Base-by-base conservation (phyloP, 1,140 invertebrate species). In the Euwallacea similis region DNA sequence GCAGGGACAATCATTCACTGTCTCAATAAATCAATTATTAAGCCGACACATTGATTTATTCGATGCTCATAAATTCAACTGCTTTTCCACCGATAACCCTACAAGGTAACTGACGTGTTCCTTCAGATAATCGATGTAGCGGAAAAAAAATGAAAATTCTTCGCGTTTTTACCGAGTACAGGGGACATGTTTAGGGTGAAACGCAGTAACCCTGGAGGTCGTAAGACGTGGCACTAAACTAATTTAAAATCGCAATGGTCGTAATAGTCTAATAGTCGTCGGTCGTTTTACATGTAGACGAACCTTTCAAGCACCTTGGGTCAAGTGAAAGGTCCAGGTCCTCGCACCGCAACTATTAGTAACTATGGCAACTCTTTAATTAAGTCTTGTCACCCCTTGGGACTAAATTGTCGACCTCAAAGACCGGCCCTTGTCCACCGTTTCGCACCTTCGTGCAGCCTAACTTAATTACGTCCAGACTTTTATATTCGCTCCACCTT, bases 301-400 rank as follows among this genome's bases (percentile, higher is more conserved):
- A 42, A 69, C 44, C 66, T 69, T 16, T 41, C n/a, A 69, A 61
- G 69, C 63, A 66, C 63, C 63, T 66, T 55, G 33, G 66, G 55
- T 58, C 66, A 66, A 75, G 72, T 75, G 75, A 72, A 60, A 67
- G 59, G 71, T 69, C 47, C 74, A 76, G 74, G 75, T 77, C 74
- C 72, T 71, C 66, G 70, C 67, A 66, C 61, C 63, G 68, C 61
- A 69, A 71, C 77, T 77, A 78, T 78, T 78, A 78, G 77, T 78
- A 76, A 66, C 77, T 78, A 77, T 78, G 75, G 77, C 77, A 76
- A 78, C 77, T 74, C 74, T 77, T 76, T 78, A 78, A 78, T 78
- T 78, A 77, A 78, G 77, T 76, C 72, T 70, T 70, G 65, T 69
- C 56, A 54, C 71, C 72, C 74, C 74, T 66, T 61, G 54, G 73